phyloP scores from a whole-genome alignment of 2,113 vertebrate genomes.

The Aegypius monachus region DNA sequence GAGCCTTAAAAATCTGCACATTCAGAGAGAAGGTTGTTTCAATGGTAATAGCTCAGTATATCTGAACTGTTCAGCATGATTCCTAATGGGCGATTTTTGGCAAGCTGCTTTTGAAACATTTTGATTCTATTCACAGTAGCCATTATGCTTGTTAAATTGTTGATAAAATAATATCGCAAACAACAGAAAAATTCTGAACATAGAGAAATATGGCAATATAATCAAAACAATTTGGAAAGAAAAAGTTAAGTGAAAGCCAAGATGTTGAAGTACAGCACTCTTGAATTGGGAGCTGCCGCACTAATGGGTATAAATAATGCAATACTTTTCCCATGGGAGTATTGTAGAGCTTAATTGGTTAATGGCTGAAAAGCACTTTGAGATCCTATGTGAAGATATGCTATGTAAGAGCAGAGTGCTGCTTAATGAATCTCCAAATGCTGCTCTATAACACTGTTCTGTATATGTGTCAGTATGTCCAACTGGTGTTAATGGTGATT shows the following conservation, averaged over 20 bases:
- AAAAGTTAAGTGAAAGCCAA: neutral
- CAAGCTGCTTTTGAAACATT: neutral
- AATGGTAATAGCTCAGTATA: neutral
- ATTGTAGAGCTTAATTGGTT: conserved; percentile 2
- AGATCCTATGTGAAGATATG: neutral
- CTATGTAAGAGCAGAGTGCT: neutral
- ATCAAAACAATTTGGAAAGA: neutral
- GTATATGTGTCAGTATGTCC: neutral
- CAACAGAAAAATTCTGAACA: neutral
- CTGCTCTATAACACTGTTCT: neutral
- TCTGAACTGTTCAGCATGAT: neutral
- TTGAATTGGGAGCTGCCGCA: neutral
- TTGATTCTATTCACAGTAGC: conserved; percentile 14
- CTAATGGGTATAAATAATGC: conserved; percentile 34
- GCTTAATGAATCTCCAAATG: neutral
- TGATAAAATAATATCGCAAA: neutral
- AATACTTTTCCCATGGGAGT: neutral
- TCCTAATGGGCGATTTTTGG: neutral
- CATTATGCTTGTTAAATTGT: neutral
- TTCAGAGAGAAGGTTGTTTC: neutral
- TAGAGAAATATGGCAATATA: neutral
- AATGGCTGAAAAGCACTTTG: neutral
- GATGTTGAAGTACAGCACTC: neutral
- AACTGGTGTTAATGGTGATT: neutral
- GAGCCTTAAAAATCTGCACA: neutral